These are phyloP conservation scores for Aplysia californica DNA, from an alignment of 1,140 invertebrate genomes.

Conservation along the genomic window DNA sequence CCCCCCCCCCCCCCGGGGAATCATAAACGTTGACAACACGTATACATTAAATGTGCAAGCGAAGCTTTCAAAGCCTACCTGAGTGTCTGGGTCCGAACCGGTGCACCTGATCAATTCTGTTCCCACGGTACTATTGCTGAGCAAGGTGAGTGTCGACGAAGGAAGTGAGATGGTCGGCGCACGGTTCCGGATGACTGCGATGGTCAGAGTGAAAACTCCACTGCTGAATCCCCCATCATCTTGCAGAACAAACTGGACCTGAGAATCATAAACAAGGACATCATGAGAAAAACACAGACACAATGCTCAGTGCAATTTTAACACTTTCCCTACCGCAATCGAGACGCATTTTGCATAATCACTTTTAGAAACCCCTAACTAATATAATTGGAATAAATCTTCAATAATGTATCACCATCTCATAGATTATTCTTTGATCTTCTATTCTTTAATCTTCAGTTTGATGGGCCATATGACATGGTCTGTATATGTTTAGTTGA, in stretches of 20 bases:
- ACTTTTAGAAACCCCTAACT: background rate
- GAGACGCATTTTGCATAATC: background rate
- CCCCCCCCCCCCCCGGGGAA: no score
- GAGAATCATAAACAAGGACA: background rate
- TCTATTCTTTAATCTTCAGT: no score
- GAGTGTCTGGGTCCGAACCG: conserved; percentile 47
- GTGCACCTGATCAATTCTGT: conserved; percentile 33
- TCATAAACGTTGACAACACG: no score
- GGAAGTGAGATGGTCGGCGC: conserved; percentile 30
- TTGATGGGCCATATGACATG: no score
- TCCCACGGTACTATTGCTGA: conserved; percentile 1
- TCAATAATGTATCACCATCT: no score
- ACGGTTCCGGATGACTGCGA: conserved; percentile 39
- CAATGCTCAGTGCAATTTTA: no score
- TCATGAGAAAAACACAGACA: no score
- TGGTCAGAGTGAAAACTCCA: conserved; percentile 37
- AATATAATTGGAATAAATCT: no score
- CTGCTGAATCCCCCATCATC: conserved; percentile 29
- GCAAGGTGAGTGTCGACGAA: background rate
- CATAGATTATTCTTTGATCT: no score
- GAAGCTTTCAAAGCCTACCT: conserved; percentile 32
- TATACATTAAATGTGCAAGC: no score
- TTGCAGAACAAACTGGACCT: conserved; percentile 6
- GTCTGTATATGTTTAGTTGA: no score
- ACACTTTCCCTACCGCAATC: no score